Percentiles rank a stretch among this genome's conserved stretches.
These are phyloP conservation scores for Cryptoblepharus egeriae DNA, from an alignment of 2,797 vertebrate species.

Conservation along the genomic window DNA sequence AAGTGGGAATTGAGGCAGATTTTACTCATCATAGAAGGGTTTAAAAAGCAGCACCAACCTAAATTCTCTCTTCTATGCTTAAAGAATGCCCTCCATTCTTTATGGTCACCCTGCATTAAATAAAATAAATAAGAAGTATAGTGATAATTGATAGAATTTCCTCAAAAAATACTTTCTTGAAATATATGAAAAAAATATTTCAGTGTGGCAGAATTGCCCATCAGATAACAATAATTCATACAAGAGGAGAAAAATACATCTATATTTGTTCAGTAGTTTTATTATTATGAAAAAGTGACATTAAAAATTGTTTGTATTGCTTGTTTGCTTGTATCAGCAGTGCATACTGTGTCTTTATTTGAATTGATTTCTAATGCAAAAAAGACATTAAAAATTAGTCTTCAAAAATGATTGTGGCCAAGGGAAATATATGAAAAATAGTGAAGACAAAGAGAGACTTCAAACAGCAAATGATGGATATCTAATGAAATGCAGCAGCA, in stretches of 20 bases:
- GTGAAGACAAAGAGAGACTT: background rate
- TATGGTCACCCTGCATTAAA: too few relatives aligned
- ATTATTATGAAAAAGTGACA: background rate
- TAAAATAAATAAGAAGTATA: background rate
- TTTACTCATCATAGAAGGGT: too few relatives aligned
- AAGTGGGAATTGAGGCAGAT: too few relatives aligned
- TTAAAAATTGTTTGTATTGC: too few relatives aligned
- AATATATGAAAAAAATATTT: conserved; percentile 1
- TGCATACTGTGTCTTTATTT: too few relatives aligned
- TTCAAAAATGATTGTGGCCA: background rate
- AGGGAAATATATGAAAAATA: background rate
- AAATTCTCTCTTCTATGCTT: too few relatives aligned
- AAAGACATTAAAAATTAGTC: background rate
- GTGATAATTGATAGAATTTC: background rate
- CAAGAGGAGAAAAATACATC: background rate
- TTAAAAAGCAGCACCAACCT: too few relatives aligned
- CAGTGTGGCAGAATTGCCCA: background rate
- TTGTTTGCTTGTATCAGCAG: too few relatives aligned
- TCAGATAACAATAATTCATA: background rate
- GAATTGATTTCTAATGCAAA: background rate
- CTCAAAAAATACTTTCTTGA: too few relatives aligned
- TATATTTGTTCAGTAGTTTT: background rate
- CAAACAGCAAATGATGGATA: background rate
- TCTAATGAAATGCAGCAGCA: background rate
- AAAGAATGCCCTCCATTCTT: too few relatives aligned